These are phyloP conservation scores for Struthidea cinerea DNA, from an alignment of 2,113 vertebrate species.

Conservation along the genomic window DNA sequence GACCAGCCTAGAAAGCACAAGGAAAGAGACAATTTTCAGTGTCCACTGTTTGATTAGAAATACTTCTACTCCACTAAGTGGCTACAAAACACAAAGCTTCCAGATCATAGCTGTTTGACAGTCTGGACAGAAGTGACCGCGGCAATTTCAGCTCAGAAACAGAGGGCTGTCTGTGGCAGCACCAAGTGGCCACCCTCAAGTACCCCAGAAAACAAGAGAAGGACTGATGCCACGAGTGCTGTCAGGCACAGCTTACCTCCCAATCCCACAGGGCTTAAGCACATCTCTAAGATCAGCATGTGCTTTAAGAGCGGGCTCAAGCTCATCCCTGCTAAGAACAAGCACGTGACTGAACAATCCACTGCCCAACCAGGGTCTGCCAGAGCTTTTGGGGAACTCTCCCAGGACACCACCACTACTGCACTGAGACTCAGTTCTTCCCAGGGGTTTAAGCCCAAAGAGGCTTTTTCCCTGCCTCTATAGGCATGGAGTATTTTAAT, in stretches of 20 bases:
- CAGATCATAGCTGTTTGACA: background rate
- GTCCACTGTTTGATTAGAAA: background rate
- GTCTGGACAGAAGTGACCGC: background rate
- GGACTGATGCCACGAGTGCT: background rate
- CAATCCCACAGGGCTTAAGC: constrained; percentile 7
- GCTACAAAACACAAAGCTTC: background rate
- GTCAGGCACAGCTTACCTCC: background rate
- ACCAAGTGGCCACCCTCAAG: background rate
- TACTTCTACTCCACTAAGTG: background rate
- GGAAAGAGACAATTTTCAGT: background rate
- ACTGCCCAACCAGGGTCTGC: background rate
- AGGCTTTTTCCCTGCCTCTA: background rate
- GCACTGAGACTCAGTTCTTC: background rate
- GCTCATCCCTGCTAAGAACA: background rate
- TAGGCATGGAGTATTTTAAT: background rate
- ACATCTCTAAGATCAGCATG: background rate
- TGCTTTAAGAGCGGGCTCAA: background rate
- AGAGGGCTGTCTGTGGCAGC: background rate
- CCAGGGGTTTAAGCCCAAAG: background rate
- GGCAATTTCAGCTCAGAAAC: background rate
- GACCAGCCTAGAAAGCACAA: constrained; percentile 79
- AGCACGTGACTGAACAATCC: background rate
- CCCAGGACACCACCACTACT: background rate
- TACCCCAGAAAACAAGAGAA: background rate
- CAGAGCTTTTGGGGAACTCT: background rate